Evolutionary conservation across 2,888 invertebrate species (phyloP), one percentile per base, ranked within the genome.

Genomic region (Drosophila testacea): DNA sequence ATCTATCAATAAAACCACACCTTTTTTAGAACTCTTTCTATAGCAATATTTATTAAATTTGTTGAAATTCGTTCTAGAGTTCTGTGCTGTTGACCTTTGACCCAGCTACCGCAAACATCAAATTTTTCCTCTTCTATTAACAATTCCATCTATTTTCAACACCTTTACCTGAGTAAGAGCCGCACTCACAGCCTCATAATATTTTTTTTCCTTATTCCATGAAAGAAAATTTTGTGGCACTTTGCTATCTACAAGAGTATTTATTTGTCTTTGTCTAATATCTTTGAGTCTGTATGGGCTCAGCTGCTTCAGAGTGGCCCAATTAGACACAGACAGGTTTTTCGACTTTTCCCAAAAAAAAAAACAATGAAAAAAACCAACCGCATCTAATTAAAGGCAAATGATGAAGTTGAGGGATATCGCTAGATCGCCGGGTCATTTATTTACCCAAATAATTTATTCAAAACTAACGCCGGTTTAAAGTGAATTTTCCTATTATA

Each of bases 401-500:
- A 56, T 66, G 64, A 34, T 48, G n/a, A 32, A 64, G 41, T 13
- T 41, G 47, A 54, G 61, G 48, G 66, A 61, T 57, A 51, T 48
- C 55, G 27, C 55, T 32, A 22, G 63, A 56, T 62, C 59, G 69
- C 51, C 41, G 55, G 69, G 54, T 75, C 69, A 71, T 83, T 77
- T 57, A 69, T 83, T 85, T 69, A 2, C 52, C 79, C 27, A 41
- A 61, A 59, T 81, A 86, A 86, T 83, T 81, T 83, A 83, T 81
- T 74, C 77, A 80, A 68, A 69, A 70, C 69, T 55, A 72, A 36
- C 46, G 28, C 11, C 63, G 50, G 9, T 44, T 34, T 51, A 4
- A 11, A 39, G 50, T 38, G 63, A 62, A 63, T 52, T 60, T 47
- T 50, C 36, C 55, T 42, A 13, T 13, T 11, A 7, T 13, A 6